These are phyloP conservation scores for Notothenia rossii DNA, from an alignment of 2,113 vertebrate species.

Conservation along the genomic window DNA sequence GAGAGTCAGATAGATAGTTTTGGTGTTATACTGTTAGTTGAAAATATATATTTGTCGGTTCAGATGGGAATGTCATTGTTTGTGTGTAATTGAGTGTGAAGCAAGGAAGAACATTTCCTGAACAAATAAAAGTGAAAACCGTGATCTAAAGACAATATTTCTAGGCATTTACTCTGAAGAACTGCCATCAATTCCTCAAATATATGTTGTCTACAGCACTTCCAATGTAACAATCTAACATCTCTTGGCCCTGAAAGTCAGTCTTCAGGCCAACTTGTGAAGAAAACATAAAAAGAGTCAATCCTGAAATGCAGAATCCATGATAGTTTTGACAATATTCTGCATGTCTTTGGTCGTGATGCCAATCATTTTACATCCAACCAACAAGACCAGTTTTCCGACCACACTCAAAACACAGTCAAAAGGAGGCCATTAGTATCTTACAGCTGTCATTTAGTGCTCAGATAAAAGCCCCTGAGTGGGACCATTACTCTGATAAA, in stretches of 20 bases:
- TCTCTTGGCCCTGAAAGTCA: background rate
- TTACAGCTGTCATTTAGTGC: constrained; percentile 43
- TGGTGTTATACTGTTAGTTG: background rate
- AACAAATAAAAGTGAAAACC: background rate
- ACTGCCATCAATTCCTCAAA: background rate
- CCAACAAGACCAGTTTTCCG: background rate
- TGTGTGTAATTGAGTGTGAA: background rate
- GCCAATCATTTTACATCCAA: background rate
- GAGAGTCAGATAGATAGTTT: background rate
- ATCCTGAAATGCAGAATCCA: background rate
- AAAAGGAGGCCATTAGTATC: constrained; percentile 23
- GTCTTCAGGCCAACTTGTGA: background rate
- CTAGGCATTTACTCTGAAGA: background rate
- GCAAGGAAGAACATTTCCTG: background rate
- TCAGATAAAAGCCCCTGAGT: constrained; percentile 67
- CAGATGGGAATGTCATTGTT: background rate
- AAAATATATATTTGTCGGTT: constrained; percentile 2
- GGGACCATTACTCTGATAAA: constrained; percentile 62
- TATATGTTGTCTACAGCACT: background rate
- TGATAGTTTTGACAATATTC: background rate
- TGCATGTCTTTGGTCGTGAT: background rate
- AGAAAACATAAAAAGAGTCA: background rate
- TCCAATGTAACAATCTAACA: background rate
- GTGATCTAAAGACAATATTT: background rate
- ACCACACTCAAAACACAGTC: constrained; percentile 6